These are phyloP conservation scores for Phalloptychus januarius DNA, from an alignment of 2,797 vertebrate genomes.

Conservation along the genomic window DNA sequence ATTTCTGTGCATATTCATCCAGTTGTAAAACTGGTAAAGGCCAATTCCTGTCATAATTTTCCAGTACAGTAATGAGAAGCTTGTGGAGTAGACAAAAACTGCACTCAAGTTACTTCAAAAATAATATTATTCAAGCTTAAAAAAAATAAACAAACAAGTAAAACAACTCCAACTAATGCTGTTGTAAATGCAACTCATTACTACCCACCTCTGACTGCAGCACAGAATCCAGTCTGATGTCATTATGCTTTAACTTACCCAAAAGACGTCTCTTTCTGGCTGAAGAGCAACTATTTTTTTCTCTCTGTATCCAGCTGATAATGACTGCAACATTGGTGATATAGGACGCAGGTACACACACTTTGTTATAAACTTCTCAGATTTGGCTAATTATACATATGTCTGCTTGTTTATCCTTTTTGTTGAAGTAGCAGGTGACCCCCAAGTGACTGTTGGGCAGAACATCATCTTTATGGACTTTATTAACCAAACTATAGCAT, in stretches of 20 bases:
- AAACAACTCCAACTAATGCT: background rate
- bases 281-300: background rate
- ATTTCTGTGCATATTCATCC: background rate
- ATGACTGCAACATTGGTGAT: background rate
- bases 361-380: background rate
- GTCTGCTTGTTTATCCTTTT: background rate
- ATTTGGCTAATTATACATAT: background rate
- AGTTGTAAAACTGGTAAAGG: background rate
- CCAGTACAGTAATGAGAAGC: background rate
- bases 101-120: background rate
- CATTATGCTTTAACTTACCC: background rate
- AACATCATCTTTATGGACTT: background rate
- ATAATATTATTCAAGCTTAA: background rate
- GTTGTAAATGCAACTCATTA: background rate
- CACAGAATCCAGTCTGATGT: background rate
- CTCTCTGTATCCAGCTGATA: background rate
- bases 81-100: background rate
- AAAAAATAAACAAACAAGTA: background rate
- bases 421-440: background rate
- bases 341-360: background rate
- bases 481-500: background rate
- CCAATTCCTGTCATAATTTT: background rate
- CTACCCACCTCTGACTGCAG: background rate
- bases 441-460: no score
- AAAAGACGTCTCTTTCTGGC: background rate